phyloP scores from a whole-genome alignment of 2,797 vertebrate genomes.

The Tragopan temminckii region DNA sequence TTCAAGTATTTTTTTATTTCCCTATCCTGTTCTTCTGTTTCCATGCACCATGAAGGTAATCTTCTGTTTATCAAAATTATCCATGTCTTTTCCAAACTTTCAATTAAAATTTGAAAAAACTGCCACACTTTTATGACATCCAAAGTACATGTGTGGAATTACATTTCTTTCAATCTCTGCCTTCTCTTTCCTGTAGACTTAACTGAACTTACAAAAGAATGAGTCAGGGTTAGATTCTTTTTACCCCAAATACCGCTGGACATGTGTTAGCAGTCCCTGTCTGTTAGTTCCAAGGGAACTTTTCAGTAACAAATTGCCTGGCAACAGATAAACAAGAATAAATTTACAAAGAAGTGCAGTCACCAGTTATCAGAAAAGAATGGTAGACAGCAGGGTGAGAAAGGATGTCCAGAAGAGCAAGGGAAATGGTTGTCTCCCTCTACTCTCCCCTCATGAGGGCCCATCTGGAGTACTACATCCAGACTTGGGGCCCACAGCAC shows the following conservation, averaged over 20 bases:
- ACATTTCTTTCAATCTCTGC: background rate
- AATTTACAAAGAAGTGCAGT: background rate
- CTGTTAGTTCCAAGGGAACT: constrained; percentile 2
- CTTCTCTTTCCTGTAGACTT: background rate
- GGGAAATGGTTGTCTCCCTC: too few species aligned
- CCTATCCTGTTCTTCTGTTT: background rate
- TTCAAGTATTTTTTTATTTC: constrained; percentile 29
- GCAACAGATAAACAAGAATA: background rate
- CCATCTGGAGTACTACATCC: too few species aligned
- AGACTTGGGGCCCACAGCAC: too few species aligned
- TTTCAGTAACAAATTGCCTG: background rate
- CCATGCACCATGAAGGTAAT: background rate
- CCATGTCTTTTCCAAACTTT: constrained; percentile 16
- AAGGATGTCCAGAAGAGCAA: too few species aligned
- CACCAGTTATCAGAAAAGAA: background rate
- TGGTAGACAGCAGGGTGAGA: too few species aligned
- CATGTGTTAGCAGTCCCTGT: background rate
- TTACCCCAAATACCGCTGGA: background rate
- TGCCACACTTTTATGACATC: background rate
- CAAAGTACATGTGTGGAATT: background rate
- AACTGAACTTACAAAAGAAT: background rate
- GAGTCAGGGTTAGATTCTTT: constrained; percentile 13
- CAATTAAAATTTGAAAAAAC: constrained; percentile 30
- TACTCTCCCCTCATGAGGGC: too few species aligned
- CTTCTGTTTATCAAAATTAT: constrained; percentile 18